phyloP scores from a whole-genome alignment of 2,888 invertebrate genomes.

The Phaedon cochleariae region DNA sequence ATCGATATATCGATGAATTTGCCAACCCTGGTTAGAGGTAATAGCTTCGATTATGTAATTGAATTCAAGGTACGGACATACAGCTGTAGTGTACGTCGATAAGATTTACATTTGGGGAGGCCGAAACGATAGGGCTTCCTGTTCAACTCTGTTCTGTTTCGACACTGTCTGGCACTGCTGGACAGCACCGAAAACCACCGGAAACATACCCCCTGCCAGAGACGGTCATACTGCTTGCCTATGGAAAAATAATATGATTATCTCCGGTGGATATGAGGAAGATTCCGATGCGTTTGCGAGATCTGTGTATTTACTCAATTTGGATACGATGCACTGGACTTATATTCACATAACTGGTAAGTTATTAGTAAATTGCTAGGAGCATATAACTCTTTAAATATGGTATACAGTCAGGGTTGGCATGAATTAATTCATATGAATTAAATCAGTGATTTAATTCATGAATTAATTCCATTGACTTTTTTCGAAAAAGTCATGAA shows the following conservation, averaged over 20 bases:
- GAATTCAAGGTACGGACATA: constrained; percentile 78
- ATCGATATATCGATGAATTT: too few species aligned
- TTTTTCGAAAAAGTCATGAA: too few species aligned
- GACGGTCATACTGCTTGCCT: constrained; percentile 93
- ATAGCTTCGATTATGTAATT: too few species aligned
- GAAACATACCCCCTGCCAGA: constrained; percentile 79
- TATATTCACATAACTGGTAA: constrained; percentile 70
- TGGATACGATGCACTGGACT: constrained; percentile 78
- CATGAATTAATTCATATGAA: too few species aligned
- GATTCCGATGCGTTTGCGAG: constrained; percentile 81
- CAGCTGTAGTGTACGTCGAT: constrained; percentile 81
- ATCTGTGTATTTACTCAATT: constrained; percentile 78
- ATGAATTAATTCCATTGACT: too few species aligned
- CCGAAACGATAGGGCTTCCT: constrained; percentile 84
- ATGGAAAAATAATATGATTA: constrained; percentile 81
- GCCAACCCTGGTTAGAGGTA: too few species aligned
- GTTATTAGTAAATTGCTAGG: background rate
- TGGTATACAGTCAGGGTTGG: too few species aligned
- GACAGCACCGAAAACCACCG: constrained; percentile 72
- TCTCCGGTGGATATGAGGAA: constrained; percentile 93
- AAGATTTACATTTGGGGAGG: constrained; percentile 93
- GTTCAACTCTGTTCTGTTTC: constrained; percentile 83
- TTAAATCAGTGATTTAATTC: too few species aligned
- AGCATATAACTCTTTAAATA: too few species aligned
- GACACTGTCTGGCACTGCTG: constrained; percentile 76